Evolutionary conservation across 2,888 invertebrate genomes (phyloP).

Genomic region (Calameuta pallipes): DNA sequence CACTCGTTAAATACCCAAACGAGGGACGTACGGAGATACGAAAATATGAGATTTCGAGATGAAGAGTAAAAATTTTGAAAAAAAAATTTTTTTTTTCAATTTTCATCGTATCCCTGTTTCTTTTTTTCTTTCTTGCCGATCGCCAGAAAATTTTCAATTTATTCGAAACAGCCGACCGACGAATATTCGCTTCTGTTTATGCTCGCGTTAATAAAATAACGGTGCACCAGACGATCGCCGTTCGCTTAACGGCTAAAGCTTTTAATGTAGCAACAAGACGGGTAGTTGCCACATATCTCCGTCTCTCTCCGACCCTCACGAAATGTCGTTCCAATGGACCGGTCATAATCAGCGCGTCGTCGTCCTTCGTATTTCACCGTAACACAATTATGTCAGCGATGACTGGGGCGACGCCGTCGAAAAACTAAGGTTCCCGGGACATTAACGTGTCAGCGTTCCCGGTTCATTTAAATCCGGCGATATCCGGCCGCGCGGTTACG

Average conservation of each 20-base stretch:
- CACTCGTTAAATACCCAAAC: neutral
- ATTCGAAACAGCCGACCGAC: neutral
- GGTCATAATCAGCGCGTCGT: conserved; percentile 1
- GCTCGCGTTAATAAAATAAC: neutral
- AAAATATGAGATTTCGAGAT: neutral
- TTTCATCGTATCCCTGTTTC: no score
- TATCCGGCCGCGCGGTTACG: conserved; percentile 22
- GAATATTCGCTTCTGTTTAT: neutral
- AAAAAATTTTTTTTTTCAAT: no score
- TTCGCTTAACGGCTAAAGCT: no score
- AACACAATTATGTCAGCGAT: conserved; percentile 12
- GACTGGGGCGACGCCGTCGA: conserved; percentile 14
- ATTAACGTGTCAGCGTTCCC: conserved; percentile 45
- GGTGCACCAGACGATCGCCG: neutral
- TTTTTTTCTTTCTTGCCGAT: fast-evolving
- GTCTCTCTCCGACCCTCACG: neutral
- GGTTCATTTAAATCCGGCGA: conserved; percentile 42
- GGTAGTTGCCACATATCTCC: neutral
- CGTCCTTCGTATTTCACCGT: conserved; percentile 7
- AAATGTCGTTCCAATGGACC: neutral
- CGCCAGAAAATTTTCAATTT: neutral
- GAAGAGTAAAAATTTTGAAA: fast-evolving
- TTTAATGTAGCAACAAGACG: neutral
- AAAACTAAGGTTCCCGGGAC: conserved; percentile 11
- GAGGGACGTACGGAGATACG: fast-evolving